Evolutionary conservation across 2,797 vertebrate genomes (phyloP).

Genomic region (Cryptoblepharus egeriae): DNA sequence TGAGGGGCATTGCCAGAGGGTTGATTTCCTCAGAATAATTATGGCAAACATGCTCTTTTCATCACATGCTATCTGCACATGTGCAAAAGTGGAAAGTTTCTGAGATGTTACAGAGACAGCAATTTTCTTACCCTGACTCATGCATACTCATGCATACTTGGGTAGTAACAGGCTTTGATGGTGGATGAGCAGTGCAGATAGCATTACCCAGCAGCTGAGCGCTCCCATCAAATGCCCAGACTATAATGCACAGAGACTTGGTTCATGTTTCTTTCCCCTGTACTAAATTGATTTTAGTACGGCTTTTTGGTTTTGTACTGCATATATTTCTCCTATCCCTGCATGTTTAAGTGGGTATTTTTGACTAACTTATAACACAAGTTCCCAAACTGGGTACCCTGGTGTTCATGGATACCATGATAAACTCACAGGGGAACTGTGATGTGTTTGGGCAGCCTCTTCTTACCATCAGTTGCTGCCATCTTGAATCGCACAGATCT

Average conservation of each 20-base stretch:
- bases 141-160: neutral
- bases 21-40: neutral
- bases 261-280: neutral
- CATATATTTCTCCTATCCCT: no score
- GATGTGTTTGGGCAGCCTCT: no score
- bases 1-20: neutral
- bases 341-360: no score
- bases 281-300: neutral
- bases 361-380: no score
- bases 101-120: neutral
- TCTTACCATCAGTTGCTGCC: no score
- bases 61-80: neutral
- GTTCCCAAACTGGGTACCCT: no score
- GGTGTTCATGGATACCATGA: no score
- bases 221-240: neutral
- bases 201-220: neutral
- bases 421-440: no score
- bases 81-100: neutral
- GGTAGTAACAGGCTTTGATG: no score
- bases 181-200: neutral
- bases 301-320: no score
- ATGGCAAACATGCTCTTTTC: neutral
- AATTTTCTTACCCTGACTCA: neutral
- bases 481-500: no score
- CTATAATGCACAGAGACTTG: neutral